Base-by-base conservation (phyloP, 2,113 vertebrate genomes). In the Emydocephalus ijimae region DNA sequence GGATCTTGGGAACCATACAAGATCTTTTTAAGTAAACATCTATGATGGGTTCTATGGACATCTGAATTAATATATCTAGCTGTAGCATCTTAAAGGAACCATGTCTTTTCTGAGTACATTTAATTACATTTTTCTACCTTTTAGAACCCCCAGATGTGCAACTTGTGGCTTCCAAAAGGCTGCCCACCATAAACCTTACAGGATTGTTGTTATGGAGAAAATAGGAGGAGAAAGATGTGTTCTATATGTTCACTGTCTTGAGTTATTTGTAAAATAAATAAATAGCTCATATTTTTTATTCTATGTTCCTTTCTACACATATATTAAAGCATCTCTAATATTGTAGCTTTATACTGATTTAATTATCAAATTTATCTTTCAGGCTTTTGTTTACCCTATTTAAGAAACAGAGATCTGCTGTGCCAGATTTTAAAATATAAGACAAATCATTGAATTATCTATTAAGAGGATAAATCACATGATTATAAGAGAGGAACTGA, bases 401-500 rank as follows among this genome's bases (percentile, higher is more conserved):
- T 81, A 81, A 81, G 15, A 20, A 39, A 12, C 10, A 12, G 85
- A 48, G 23, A 48, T 86, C 29, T 34, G 29, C 12, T 21, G 15
- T 88, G 52, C 50, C 8, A 88, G 87, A 34, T 88, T 88, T 88
- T 59, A 24, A 89, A 61, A 43, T 61, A 89, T 61, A 45, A 59
- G 24, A 24, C 55, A 24, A 45, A 45, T 14, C 26, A 48, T 14
- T 89, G 39, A 89, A 89, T 14, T 89, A 59, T 61, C 56, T 15
- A 48, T 61, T 50, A 26, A 24, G 24, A 54, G 20, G 24, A 85
- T 54, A 54, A 88, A 88, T 64, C 87, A 93, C 85, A 50, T 61
- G 90, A 93, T 89, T 89, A 64, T 88, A 88, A 21, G 29, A 88
- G 87, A 55, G 52, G 87, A 43, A 87, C 85, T 92, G 85, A 29